Base-by-base conservation (phyloP, 2,797 vertebrate genomes). In the Prunella strophiata region DNA sequence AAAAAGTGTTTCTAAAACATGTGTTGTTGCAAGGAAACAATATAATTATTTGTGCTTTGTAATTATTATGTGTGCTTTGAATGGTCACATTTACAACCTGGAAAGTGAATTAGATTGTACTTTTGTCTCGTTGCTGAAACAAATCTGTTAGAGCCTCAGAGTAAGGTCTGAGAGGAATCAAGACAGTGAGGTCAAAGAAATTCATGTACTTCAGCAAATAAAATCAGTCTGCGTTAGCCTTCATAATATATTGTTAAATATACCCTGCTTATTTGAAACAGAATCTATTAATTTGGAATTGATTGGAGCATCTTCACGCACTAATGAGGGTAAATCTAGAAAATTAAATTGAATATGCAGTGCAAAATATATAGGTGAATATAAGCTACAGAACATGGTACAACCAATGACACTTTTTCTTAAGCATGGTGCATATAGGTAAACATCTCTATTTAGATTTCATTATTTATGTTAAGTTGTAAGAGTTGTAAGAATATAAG, bases 341-440 rank as follows among this genome's bases (percentile, higher is more conserved):
- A 91, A 93, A 97, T 96, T 73, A 93, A 96, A 86, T 96, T 6
- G 72, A 85, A 76, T 75, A 45, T 72, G 59, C 71, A 70, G 77
- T 75, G 54, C 27, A 5, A 78, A 87, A 13, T 58, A 38, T 26
- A 2, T 77, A 57, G 48, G 51, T 13, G 34, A 89, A 34, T 80
- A 42, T 50, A 55, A 96, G 36, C 61, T 88, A 68, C 70, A 76
- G 20, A 80, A 83, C 11, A 16, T 71, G 20, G 10, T 78, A 57
- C 7, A 58, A 38, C 16, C 51, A 62, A 30, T 48, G 11, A 80
- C 47, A 9, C 43, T 75, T 70, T 75, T 29, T 40, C 13, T 54
- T 62, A 48, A 70, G 11, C 30, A 7, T 76, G 5, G 26, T 72
- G 22, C 40, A 20, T 43, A 18, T 38, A 34, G 34, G 34, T 38